Evolutionary conservation across 2,797 vertebrate genomes (phyloP), one percentile per base, ranked within the genome.

Genomic region (Rhinogobio ventralis): DNA sequence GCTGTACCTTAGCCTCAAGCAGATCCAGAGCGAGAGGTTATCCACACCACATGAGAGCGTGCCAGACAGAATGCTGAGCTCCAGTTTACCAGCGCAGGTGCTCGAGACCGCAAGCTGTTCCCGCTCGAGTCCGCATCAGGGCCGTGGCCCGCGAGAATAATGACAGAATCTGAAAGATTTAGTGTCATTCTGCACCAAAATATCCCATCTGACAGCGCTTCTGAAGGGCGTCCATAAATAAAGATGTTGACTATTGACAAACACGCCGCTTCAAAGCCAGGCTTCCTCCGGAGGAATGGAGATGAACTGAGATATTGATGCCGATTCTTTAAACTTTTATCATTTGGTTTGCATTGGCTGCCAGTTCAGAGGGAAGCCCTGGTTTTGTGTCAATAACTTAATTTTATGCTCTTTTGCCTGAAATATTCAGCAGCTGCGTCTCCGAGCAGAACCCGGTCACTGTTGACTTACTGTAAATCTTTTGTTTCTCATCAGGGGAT

Each of bases 271-370:
- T 91, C 89, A 91, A 91, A 91, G 90, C 86, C 51, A 60, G 74
- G 39, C 64, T 45, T 81, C 81, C 91, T 90, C 86, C 79, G 8
- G 88, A 87, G 90, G 81, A 73, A 89, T 85, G 86, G 69, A 89
- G 86, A 91, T 90, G 81, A 91, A 87, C 87, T 88, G 83, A 75
- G 86, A 90, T 90, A 87, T 87, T 89, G 86, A 90, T 90, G 90
- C 85, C 83, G 73, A 77, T 73, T 82, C 88, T 83, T 91, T 90
- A 89, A 90, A 90, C 73, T 90, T 90, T 90, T 71, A 91, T 90
- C 85, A 86, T 87, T 78, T 83, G 53, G 49, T 85, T 69, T 71
- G 42, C 53, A 25, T 80, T 66, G 60, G 73, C 75, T 80, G 45
- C 51, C 82, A 83, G 79, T 82, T 74, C 66, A 72, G 68, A 87